phyloP scores from a whole-genome alignment of 2,888 invertebrate species.

The Heteromurus nitidus region DNA sequence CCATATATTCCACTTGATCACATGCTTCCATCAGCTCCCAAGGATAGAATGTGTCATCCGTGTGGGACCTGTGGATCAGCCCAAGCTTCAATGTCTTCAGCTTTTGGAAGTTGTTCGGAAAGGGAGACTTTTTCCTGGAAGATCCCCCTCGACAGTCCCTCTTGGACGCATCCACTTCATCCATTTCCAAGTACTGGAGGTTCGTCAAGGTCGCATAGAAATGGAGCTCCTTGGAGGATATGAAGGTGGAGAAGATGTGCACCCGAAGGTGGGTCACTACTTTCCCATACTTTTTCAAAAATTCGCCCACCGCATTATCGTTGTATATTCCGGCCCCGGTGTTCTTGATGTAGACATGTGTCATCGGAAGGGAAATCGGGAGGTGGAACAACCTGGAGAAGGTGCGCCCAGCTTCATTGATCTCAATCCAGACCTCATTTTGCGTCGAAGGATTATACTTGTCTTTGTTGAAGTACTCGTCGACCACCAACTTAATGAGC shows the following conservation, averaged over 20 bases:
- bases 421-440: neutral
- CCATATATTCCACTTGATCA: neutral
- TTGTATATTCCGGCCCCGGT: neutral
- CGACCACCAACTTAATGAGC: neutral
- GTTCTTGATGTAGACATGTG: neutral
- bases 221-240: neutral
- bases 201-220: conserved; percentile 10
- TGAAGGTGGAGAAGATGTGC: neutral
- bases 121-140: neutral
- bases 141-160: neutral
- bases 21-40: neutral
- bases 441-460: neutral
- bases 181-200: neutral
- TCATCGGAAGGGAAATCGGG: neutral
- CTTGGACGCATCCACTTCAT: neutral
- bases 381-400: neutral
- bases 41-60: neutral
- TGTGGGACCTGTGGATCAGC: neutral
- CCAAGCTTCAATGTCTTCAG: conserved; percentile 16
- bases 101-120: conserved; percentile 8
- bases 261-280: conserved; percentile 16
- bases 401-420: neutral
- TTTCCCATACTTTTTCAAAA: neutral
- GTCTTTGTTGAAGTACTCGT: neutral
- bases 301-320: neutral